A percentile compares a stretch with the other conserved stretches of the same genome.
Evolutionary conservation across 2,113 vertebrate species (phyloP).

Genomic region (Dromas ardeola): DNA sequence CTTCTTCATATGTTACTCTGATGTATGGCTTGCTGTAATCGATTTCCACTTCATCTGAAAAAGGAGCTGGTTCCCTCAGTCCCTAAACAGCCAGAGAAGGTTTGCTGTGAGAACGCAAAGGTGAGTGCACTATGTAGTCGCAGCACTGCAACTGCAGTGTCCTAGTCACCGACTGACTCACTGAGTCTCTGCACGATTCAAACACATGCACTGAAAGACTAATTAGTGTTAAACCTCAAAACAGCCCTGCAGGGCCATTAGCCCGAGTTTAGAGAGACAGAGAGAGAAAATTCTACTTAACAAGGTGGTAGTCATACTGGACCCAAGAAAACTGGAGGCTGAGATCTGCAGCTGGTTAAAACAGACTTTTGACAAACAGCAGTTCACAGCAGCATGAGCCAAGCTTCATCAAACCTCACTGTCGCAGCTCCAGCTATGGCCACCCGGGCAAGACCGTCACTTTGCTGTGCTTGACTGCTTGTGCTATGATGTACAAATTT

Average conservation of each 20-base stretch:
- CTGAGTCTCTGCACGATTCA: not conserved
- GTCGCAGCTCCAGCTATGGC: not conserved
- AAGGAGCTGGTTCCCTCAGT: conserved; percentile 88
- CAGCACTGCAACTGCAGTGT: not conserved
- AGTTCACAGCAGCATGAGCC: not conserved
- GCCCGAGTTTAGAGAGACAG: not conserved
- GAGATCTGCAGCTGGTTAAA: not conserved
- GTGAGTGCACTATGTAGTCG: fast-evolving
- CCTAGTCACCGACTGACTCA: not conserved
- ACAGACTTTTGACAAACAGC: not conserved
- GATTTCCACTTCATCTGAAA: conserved; percentile 88
- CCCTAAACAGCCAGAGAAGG: conserved; percentile 74
- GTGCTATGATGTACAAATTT: not conserved
- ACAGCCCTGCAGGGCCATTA: not conserved
- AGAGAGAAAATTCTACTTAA: not conserved
- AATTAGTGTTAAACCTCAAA: not conserved
- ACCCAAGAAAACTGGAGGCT: not conserved
- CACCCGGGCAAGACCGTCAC: not conserved
- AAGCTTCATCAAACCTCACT: not conserved
- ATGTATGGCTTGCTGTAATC: conserved; percentile 83
- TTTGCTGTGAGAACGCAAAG: not conserved
- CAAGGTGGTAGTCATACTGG: not conserved
- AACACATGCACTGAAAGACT: not conserved
- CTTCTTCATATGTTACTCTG: conserved; percentile 90
- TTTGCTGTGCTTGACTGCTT: not conserved